Conservation (phyloP, 2,113 vertebrate species). For the Stomatorhinus ivindoensis region DNA sequence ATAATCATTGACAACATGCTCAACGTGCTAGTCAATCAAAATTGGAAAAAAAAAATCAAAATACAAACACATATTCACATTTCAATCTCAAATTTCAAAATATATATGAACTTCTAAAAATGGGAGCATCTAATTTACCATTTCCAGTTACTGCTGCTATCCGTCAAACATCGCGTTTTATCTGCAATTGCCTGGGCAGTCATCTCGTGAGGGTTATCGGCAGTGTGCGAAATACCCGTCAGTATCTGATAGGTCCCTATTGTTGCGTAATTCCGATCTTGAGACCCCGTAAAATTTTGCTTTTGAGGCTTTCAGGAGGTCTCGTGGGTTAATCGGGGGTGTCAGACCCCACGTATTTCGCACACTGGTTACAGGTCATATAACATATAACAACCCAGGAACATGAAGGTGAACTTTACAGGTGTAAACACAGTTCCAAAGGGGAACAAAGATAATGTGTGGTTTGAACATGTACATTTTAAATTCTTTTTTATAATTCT, state of each 20-base stretch:
- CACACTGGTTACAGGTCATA: background rate
- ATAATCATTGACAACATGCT: background rate
- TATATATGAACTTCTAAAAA: background rate
- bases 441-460: background rate
- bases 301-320: no score
- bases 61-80: background rate
- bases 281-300: no score
- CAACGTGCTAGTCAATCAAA: background rate
- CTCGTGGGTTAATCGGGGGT: no score
- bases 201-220: background rate
- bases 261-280: no score
- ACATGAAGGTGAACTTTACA: background rate
- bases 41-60: background rate
- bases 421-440: background rate
- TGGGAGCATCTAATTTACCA: background rate
- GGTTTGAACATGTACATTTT: background rate
- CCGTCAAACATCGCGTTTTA: background rate
- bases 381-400: background rate
- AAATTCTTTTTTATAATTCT: background rate
- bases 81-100: background rate
- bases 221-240: no score
- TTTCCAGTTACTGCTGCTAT: background rate
- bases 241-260: no score
- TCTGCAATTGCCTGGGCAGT: background rate
- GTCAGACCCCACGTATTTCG: no score